Base-by-base conservation (phyloP, 2,113 vertebrate species). In the Dicrurus megarhynchus region DNA sequence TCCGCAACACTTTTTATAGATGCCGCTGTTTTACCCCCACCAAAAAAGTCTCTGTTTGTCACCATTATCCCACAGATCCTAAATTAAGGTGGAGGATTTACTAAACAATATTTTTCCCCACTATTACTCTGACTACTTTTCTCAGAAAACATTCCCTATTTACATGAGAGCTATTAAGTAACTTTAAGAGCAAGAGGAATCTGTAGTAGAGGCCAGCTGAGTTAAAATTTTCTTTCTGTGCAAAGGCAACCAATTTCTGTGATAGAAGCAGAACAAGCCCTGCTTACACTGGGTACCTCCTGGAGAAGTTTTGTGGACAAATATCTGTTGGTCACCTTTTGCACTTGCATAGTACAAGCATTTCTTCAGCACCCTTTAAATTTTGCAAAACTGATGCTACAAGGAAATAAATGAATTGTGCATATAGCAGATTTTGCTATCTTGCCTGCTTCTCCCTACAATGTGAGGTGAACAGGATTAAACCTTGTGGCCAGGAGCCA, bases 101-200 rank as follows among this genome's bases (percentile, higher is more conserved):
- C 2, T 79, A 39, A 84, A 39, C 3, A 49, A 6, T 20, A 9
- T 17, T 27, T 47, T 63, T 0, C 0, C 3, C 4, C 5, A 5
- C 4, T 33, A 28, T 75, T 50, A 42, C 28, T n/a, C 5, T 14
- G 15, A 46, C 30, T 61, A 6, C 3, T 53, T 64, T 56, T 56
- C 24, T 73, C 57, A 41, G 41, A 69, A 76, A 83, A 32, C 0
- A 2, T 47, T 74, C 33, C 21, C n/a, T 56, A 27, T 73, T 82
- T 76, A 18, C 42, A 6, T 19, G 19, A 64, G 64, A 56, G 6
- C 13, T 80, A 8, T 28, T 20, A 76, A 42, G 18, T 35, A 13
- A 70, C 26, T 67, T 65, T 4, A 61, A 24, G 23, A 80, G 14
- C 7, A 60, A 24, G 10, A 50, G 30, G 6, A 50, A 49, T 50